Evolutionary conservation across 1,140 invertebrate species (phyloP).

Genomic region (Proctacanthus coquilletti): DNA sequence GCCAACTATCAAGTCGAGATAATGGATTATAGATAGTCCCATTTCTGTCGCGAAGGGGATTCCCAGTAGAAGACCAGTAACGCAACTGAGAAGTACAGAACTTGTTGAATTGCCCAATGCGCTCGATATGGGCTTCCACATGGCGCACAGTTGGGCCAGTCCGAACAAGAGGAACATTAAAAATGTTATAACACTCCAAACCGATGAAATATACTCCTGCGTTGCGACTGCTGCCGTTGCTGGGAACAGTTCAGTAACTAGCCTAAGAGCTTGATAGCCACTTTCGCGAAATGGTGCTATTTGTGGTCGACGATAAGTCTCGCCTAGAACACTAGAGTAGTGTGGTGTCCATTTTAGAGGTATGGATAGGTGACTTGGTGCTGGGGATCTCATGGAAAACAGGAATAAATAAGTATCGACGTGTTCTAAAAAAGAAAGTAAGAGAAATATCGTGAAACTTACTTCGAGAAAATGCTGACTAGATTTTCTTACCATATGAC

Average conservation of each 20-base stretch:
- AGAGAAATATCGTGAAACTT: too few species aligned
- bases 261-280: constrained; percentile 60
- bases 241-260: constrained; percentile 74
- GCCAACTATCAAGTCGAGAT: constrained; percentile 65
- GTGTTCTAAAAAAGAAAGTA: background rate
- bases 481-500: constrained; percentile 71
- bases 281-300: constrained; percentile 33
- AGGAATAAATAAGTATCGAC: constrained; percentile 2
- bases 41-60: constrained; percentile 76
- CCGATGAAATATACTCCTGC: constrained; percentile 30
- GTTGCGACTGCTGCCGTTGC: constrained; percentile 59
- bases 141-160: constrained; percentile 57
- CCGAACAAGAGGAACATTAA: constrained; percentile 72
- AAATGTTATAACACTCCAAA: constrained; percentile 79
- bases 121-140: constrained; percentile 43
- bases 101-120: constrained; percentile 67
- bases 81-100: constrained; percentile 72
- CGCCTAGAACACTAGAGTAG: constrained; percentile 24
- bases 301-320: constrained; percentile 26
- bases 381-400: too few species aligned
- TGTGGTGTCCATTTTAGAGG: constrained; percentile 21
- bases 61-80: constrained; percentile 67
- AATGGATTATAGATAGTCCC: constrained; percentile 71
- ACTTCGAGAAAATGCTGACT: constrained; percentile 7
- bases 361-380: too few species aligned